Conservation (phyloP, 2,797 vertebrate species). For the Cryptoblepharus egeriae region DNA sequence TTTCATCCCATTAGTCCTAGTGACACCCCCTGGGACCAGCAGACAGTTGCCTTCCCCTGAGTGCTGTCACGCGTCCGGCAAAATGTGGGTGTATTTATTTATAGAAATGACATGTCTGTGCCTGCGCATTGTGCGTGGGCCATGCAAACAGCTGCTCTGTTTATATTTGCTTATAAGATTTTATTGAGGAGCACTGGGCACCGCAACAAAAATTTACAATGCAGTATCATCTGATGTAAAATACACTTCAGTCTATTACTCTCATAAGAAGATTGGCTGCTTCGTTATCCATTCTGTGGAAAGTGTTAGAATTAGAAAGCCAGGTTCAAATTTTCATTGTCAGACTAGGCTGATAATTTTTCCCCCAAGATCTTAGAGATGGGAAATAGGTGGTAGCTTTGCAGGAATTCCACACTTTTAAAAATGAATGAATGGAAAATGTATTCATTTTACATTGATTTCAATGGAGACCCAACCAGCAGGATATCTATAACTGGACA, state of each 20-base stretch:
- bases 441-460: too few relatives aligned
- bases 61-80: background rate
- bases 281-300: background rate
- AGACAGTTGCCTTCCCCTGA: background rate
- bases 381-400: too few relatives aligned
- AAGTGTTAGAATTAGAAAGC: background rate
- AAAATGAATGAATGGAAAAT: too few relatives aligned
- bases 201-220: background rate
- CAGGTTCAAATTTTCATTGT: too few relatives aligned
- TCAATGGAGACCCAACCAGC: too few relatives aligned
- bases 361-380: too few relatives aligned
- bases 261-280: background rate
- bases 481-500: too few relatives aligned
- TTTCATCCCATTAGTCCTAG: accelerated
- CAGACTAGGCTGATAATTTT: too few relatives aligned
- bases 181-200: background rate
- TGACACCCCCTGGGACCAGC: background rate
- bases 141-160: background rate
- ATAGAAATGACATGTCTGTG: constrained; percentile 38
- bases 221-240: background rate
- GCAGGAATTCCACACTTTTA: too few relatives aligned
- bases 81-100: constrained; percentile 48
- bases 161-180: background rate
- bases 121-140: background rate
- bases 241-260: background rate